Evolutionary conservation across 2,113 vertebrate genomes (phyloP), one percentile per base, ranked within the genome.

Genomic region (Chaetorhynchus papuensis): DNA sequence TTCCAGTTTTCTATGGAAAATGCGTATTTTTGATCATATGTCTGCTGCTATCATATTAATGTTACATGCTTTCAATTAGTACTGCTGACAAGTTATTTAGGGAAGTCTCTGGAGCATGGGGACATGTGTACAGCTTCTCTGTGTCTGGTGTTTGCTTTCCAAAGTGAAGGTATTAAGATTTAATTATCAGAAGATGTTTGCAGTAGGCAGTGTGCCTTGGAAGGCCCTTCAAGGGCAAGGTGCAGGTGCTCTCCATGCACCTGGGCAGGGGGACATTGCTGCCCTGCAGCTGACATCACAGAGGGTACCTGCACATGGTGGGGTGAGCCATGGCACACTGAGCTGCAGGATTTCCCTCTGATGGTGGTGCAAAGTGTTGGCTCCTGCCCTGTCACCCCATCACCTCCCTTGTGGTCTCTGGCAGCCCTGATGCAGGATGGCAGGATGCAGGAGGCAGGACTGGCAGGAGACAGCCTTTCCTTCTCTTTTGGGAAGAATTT

Each of bases 221-320:
- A 21, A 63, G 44, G 63, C 59, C 23, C 0, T 0, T 49, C 61
- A 60, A 53, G 88, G 92, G 54, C 54, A 28, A 37, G 75, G 77
- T 89, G 81, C 1, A 3, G 59, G 33, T 78, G 76, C 47, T 45
- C 18, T 70, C 15, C 1, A 2, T 3, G 3, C 57, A 27, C 33
- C 42, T 35, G 74, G 53, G 44, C 65, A 35, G 77, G 54, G 37
- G 64, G 44, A 72, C 31, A 2, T 33, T 42, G 22, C 19, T 53
- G 45, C 4, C 28, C 19, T 0, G 0, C 20, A 71, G 59, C 69
- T 4, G 6, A 0, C 0, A 1, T 7, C 39, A 3, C 1, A 1
- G 18, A 18, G 49, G 23, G 30, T 1, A 10, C 1, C 1, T 4
- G 30, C 47, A 3, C 47, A 2, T 6, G 2, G 1, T 2, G 14